Evolutionary conservation across 2,113 vertebrate species (phyloP).

Genomic region (Gymnarchus niloticus): DNA sequence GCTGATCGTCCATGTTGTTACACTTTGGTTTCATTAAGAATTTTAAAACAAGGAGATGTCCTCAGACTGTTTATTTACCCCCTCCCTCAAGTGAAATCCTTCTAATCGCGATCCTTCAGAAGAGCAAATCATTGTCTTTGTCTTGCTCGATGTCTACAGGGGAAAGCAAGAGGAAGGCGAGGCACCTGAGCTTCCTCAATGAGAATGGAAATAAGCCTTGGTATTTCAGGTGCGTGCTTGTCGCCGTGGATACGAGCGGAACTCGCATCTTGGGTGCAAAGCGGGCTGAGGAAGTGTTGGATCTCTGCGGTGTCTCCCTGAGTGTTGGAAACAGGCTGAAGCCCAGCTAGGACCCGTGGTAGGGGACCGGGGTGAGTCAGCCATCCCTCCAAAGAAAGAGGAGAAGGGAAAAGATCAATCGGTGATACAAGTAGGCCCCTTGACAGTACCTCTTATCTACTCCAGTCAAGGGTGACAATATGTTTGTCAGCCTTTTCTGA

Average conservation of each 20-base stretch:
- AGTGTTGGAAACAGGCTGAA: not conserved
- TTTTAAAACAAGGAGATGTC: not conserved
- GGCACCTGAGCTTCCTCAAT: not conserved
- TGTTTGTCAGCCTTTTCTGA: not conserved
- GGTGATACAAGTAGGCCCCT: not conserved
- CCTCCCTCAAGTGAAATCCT: not conserved
- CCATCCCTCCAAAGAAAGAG: not conserved
- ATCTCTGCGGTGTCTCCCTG: not conserved
- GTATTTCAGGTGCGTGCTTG: not conserved
- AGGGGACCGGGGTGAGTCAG: constrained; percentile 14
- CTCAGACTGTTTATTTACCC: too few species aligned
- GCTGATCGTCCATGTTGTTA: not conserved
- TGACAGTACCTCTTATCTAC: not conserved
- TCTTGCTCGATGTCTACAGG: not conserved
- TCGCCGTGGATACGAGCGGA: not conserved
- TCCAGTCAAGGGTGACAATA: not conserved
- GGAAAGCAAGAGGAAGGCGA: not conserved
- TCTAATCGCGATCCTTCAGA: constrained; percentile 13
- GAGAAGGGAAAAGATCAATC: not conserved
- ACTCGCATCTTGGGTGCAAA: not conserved
- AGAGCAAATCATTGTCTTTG: not conserved
- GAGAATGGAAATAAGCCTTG: not conserved
- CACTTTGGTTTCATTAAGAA: not conserved
- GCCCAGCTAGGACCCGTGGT: constrained; percentile 10
- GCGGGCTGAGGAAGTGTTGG: not conserved